These are phyloP conservation scores for Eremophila alpestris DNA, from an alignment of 2,797 vertebrate genomes.

Conservation along the genomic window DNA sequence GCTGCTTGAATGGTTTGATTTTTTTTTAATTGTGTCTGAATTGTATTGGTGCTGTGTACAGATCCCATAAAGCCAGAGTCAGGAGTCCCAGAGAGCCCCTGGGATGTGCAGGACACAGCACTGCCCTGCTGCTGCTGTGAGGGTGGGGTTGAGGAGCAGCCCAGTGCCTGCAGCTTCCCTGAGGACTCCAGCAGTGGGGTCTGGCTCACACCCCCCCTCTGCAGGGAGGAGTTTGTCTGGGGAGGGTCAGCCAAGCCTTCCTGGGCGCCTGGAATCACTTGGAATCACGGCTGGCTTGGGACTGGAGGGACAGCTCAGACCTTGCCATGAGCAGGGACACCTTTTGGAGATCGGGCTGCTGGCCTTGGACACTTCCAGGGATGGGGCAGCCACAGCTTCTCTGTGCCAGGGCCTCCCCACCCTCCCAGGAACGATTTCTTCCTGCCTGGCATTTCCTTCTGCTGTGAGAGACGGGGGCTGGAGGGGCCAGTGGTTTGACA, in stretches of 20 bases:
- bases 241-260: neutral
- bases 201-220: neutral
- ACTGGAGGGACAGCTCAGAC: neutral
- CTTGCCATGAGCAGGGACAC: neutral
- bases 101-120: neutral
- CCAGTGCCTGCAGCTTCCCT: neutral
- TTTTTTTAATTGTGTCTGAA: neutral
- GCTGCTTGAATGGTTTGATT: neutral
- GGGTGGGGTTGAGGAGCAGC: neutral
- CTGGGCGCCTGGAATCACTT: neutral
- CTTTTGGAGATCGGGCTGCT: neutral
- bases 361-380: neutral
- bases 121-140: neutral
- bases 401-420: neutral
- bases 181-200: neutral
- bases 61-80: neutral
- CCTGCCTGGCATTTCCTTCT: neutral
- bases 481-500: rapidly evolving
- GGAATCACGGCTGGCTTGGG: neutral
- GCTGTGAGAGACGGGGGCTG: rapidly evolving
- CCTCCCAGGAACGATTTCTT: neutral
- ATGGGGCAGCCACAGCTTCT: neutral
- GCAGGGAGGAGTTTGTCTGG: neutral
- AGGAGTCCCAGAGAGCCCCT: neutral
- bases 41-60: neutral